Conservation (phyloP, 2,888 invertebrate genomes). For the Marasmarcha lunaedactyla region DNA sequence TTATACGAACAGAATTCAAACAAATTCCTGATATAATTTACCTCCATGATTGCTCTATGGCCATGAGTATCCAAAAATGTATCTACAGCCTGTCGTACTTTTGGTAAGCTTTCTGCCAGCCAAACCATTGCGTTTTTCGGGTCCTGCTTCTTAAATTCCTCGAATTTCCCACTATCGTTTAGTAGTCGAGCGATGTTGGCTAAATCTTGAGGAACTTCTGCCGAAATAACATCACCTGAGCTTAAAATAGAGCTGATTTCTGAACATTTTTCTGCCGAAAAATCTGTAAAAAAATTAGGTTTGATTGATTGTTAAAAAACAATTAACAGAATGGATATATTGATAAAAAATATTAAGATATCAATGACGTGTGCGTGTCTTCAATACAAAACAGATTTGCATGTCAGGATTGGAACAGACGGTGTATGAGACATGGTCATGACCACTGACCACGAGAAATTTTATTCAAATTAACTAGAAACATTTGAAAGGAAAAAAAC, state of each 20-base stretch:
- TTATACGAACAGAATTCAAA: no score
- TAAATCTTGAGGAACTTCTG: conserved; percentile 75
- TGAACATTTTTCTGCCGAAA: conserved; percentile 73
- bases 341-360: no score
- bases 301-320: no score
- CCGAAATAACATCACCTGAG: conserved; percentile 79
- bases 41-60: conserved; percentile 76
- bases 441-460: no score
- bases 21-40: conserved; percentile 30
- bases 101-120: conserved; percentile 64
- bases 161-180: conserved; percentile 40
- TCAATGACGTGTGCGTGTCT: no score
- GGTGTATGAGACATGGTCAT: no score
- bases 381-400: no score
- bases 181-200: conserved; percentile 53
- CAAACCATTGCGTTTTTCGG: conserved; percentile 67
- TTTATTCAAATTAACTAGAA: no score
- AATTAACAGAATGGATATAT: no score
- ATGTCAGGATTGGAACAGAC: no score
- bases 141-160: conserved; percentile 56
- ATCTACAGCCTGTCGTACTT: conserved; percentile 52
- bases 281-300: conserved; percentile 39
- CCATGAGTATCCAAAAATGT: conserved; percentile 78
- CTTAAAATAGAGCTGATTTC: conserved; percentile 78
- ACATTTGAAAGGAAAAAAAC: not conserved